A percentile compares a stretch with the other conserved stretches of the same genome.
Conservation (phyloP, 1,140 invertebrate species). For the Chymomyza costata region DNA sequence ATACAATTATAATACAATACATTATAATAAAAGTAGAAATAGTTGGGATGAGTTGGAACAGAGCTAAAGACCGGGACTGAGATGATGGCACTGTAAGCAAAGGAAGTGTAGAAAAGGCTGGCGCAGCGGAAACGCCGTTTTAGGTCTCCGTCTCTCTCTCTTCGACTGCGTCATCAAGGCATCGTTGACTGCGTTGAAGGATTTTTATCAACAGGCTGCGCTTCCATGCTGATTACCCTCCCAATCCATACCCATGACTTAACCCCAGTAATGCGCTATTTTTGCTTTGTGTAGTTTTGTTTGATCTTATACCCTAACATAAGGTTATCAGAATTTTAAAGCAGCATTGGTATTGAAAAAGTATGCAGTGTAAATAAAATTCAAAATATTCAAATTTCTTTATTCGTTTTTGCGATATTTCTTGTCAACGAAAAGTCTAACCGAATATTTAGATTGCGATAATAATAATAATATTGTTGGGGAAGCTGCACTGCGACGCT, state of each 20-base stretch:
- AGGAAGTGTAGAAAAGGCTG: conserved; percentile 7
- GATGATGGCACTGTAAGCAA: background rate
- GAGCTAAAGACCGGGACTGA: conserved; percentile 1
- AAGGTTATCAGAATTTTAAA: too few relatives aligned
- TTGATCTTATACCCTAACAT: too few relatives aligned
- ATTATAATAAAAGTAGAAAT: conserved; percentile 11
- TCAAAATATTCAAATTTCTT: too few relatives aligned
- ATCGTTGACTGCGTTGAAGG: conserved; percentile 19
- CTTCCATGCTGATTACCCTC: conserved; percentile 49
- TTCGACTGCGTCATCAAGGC: conserved; percentile 31
- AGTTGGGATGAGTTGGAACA: too few relatives aligned
- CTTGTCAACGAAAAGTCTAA: too few relatives aligned
- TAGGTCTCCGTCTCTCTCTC: conserved; percentile 29
- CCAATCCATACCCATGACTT: conserved; percentile 20
- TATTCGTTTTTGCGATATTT: too few relatives aligned
- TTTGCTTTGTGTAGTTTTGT: background rate
- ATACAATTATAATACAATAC: conserved; percentile 30
- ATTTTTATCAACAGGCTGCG: conserved; percentile 23
- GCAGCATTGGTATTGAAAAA: too few relatives aligned
- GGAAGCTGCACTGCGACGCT: too few relatives aligned
- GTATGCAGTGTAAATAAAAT: too few relatives aligned
- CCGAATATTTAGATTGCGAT: too few relatives aligned
- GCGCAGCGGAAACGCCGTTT: conserved; percentile 26
- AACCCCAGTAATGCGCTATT: background rate
- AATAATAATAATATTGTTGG: too few relatives aligned